Base-by-base conservation (phyloP, 2,888 invertebrate species). In the Amphimallon solstitiale region DNA sequence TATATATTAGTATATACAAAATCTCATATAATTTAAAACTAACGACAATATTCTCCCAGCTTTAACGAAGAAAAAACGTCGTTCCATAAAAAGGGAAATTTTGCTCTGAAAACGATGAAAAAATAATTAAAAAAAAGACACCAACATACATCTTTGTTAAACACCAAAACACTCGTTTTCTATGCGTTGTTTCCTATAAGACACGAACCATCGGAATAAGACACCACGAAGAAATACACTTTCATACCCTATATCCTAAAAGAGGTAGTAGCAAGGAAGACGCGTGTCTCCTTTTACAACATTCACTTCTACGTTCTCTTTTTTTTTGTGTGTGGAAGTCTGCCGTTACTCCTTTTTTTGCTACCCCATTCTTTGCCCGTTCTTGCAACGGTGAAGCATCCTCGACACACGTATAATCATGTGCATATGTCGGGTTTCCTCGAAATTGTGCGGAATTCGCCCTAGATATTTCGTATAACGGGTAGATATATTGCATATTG, bases 341-440 rank as follows among this genome's bases (percentile, higher is more conserved):
- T 52, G 37, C 38, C 61, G 34, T 15, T 35, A 54, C 17, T 23
- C 64, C 46, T 48, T 40, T 51, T 45, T 35, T 61, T 51, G 15
- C 37, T 56, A 19, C 15, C 19, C 12, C 37, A 51, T 38, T 45
- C 12, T 34, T 59, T 38, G 12, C 52, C 14, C 35, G n/a, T 46
- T 21, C 46, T 19, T n/a, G 48, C 43, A 43, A 43, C 43, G 17
- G 15, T 15, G 48, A 38, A 23, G 63, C 51, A 56, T 62, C 66
- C 62, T 65, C 60, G 63, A 69, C 52, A 68, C 19, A 37, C 45
- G 35, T 43, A 43, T 73, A 72, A 72, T 72, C 70, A 71, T 69
- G 71, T 63, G 67, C 73, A 72, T 70, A 72, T 72, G 72, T 71
- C 67, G 59, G 65, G 69, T 69, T 54, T 63, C 63, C 63, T 37